These are phyloP conservation scores for Molossus alvarezi DNA, from an alignment of 2,797 vertebrate genomes.

Conservation along the genomic window DNA sequence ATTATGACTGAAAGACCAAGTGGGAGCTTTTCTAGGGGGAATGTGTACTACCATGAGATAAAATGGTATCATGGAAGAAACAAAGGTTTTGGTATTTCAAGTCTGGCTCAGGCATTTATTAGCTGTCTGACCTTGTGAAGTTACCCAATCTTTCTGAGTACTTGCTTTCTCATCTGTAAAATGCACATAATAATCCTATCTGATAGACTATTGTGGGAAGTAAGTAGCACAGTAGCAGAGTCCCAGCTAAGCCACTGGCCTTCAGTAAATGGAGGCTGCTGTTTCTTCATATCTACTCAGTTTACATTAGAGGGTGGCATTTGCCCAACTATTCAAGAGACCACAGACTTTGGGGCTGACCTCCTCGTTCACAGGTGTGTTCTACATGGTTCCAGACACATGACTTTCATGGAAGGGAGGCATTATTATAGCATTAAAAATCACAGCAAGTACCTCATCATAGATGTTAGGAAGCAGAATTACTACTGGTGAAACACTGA, in stretches of 20 bases:
- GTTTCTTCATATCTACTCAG: background rate
- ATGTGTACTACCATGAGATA: conserved; percentile 12
- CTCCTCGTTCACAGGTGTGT: background rate
- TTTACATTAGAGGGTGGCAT: background rate
- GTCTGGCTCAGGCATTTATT: conserved; percentile 15
- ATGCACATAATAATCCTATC: background rate
- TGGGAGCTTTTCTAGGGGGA: conserved; percentile 16
- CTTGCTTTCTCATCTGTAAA: conserved; percentile 58
- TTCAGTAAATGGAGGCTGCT: background rate
- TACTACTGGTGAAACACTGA: conserved; percentile 13
- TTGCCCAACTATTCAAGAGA: background rate
- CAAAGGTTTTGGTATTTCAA: conserved; percentile 19
- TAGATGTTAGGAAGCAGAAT: conserved; percentile 41
- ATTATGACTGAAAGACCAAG: conserved; percentile 44
- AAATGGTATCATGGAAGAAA: conserved; percentile 34
- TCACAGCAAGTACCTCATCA: background rate
- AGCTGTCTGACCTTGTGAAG: conserved; percentile 34
- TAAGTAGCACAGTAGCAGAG: background rate
- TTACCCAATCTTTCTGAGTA: conserved; percentile 20
- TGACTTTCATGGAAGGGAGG: background rate
- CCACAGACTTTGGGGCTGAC: background rate
- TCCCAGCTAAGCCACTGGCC: background rate
- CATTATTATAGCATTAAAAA: background rate
- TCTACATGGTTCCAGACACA: background rate
- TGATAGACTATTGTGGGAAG: background rate